A percentile compares a stretch with the other conserved stretches of the same genome.
Evolutionary conservation across 1,140 invertebrate species (phyloP).

Genomic region (Hylaeus anthracinus): DNA sequence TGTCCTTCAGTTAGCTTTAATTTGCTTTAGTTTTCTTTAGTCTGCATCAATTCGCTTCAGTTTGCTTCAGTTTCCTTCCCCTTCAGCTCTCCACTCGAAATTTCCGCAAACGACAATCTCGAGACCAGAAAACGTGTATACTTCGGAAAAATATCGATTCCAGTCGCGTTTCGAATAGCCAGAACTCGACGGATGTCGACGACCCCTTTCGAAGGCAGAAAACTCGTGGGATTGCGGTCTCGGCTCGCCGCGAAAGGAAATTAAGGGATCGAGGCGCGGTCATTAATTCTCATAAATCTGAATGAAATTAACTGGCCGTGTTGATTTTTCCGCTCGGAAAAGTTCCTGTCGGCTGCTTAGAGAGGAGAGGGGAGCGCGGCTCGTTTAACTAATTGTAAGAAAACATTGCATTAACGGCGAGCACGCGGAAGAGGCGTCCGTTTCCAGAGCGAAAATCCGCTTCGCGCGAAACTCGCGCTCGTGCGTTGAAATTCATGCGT

Average conservation of each 20-base stretch:
- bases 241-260: conserved; percentile 43
- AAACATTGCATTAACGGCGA: conserved; percentile 48
- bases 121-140: no score
- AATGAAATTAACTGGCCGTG: conserved; percentile 70
- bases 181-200: conserved; percentile 8
- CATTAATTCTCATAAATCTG: conserved; percentile 72
- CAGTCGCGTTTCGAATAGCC: no score
- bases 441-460: conserved; percentile 44
- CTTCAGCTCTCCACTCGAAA: no score
- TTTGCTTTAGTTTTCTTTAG: no score
- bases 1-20: no score
- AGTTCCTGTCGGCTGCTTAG: conserved; percentile 35
- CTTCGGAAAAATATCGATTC: no score
- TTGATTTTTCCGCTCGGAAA: conserved; percentile 69
- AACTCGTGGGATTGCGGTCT: conserved; percentile 9
- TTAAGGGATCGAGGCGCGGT: conserved; percentile 58
- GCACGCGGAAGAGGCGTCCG: conserved; percentile 37
- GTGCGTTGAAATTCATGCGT: neutral
- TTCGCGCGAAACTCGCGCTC: conserved; percentile 16
- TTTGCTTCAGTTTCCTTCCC: no score
- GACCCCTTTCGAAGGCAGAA: conserved; percentile 14
- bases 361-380: conserved; percentile 22
- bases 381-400: conserved; percentile 59
- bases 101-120: no score
- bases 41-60: no score